These are phyloP conservation scores for Leucophenga varia DNA, from an alignment of 1,140 invertebrate species.

Conservation along the genomic window DNA sequence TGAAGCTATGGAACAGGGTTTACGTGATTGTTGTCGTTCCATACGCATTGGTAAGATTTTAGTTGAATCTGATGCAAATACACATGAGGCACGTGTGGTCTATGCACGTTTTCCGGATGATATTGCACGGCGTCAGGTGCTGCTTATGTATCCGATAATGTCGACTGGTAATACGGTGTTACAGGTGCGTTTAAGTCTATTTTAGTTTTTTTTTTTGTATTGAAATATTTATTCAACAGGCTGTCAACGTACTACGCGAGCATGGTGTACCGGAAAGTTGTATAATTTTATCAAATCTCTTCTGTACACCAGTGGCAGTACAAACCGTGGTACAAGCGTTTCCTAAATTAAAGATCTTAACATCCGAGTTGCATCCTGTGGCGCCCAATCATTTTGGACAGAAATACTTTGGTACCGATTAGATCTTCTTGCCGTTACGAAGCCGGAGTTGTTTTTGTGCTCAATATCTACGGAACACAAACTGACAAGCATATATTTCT, in stretches of 20 bases:
- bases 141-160: constrained; percentile 99
- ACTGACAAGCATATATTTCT: too few relatives aligned
- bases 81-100: constrained; percentile 93
- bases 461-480: too few relatives aligned
- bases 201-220: neutral
- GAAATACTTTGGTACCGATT: constrained; percentile 98
- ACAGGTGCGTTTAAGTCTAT: constrained; percentile 51
- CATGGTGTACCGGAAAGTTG: constrained; percentile 91
- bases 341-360: constrained; percentile 91
- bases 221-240: constrained; percentile 63
- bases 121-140: constrained; percentile 83
- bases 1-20: constrained; percentile 97
- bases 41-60: constrained; percentile 98
- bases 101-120: constrained; percentile 98
- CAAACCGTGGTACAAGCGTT: constrained; percentile 83
- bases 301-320: constrained; percentile 91
- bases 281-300: constrained; percentile 94
- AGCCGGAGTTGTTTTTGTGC: too few relatives aligned
- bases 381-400: constrained; percentile 98
- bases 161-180: constrained; percentile 93
- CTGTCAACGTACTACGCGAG: constrained; percentile 89
- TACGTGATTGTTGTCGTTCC: constrained; percentile 95
- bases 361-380: constrained; percentile 92
- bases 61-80: constrained; percentile 95
- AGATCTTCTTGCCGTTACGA: too few relatives aligned